Conservation (phyloP, 2,113 vertebrate genomes). For the Monarcha castaneiventris region DNA sequence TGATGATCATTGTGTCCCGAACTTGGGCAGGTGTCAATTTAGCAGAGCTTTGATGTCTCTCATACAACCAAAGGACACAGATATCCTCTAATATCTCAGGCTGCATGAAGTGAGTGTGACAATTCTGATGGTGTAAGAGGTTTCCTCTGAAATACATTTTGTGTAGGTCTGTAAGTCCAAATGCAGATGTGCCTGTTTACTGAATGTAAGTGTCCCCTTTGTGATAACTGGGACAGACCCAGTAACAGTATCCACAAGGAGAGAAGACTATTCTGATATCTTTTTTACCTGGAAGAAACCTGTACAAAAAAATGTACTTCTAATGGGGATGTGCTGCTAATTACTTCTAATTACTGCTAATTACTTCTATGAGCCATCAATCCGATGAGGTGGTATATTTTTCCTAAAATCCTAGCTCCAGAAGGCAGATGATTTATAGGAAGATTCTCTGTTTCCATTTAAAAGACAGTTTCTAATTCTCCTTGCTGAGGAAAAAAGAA, state of each 20-base stretch:
- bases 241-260: background rate
- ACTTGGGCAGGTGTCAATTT: background rate
- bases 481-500: background rate
- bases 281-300: background rate
- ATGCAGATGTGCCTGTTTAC: background rate
- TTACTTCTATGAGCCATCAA: background rate
- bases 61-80: background rate
- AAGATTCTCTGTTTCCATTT: background rate
- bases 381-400: background rate
- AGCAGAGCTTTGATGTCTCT: background rate
- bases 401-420: background rate
- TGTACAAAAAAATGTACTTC: background rate
- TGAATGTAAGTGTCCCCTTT: background rate
- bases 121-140: background rate
- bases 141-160: background rate
- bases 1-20: rapidly evolving
- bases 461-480: background rate
- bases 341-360: background rate
- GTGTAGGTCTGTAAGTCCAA: background rate
- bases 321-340: background rate
- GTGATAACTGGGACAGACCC: background rate
- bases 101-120: background rate
- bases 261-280: background rate
- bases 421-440: background rate
- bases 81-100: background rate